A percentile compares a stretch with the other conserved stretches of the same genome.
phyloP scores from a whole-genome alignment of 2,113 vertebrate genomes.

The Cyanoramphus novaezelandiae region DNA sequence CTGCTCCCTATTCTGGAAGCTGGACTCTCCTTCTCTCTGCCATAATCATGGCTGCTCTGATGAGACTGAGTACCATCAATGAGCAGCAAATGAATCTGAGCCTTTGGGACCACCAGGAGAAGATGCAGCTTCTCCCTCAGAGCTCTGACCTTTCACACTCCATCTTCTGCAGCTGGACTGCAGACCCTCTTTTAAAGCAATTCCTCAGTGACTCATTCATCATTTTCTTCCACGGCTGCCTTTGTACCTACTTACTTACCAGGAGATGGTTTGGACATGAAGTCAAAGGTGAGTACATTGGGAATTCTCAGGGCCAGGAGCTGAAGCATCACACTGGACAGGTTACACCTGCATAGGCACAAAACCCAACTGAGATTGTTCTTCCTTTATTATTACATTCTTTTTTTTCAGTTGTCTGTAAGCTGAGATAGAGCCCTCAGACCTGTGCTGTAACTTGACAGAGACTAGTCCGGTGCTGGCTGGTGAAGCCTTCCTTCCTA shows the following conservation, averaged over 20 bases:
- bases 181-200: background rate
- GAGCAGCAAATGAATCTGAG: background rate
- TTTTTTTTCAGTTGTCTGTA: background rate
- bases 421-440: background rate
- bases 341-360: constrained; percentile 85
- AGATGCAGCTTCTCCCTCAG: background rate
- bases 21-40: background rate
- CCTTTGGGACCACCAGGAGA: background rate
- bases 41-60: background rate
- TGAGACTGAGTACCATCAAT: background rate
- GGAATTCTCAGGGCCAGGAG: constrained; percentile 90
- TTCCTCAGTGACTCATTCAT: background rate
- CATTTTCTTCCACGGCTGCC: background rate
- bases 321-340: constrained; percentile 90
- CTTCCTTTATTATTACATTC: background rate
- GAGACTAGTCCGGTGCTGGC: background rate
- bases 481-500: background rate
- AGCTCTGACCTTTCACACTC: background rate
- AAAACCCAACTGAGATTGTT: background rate
- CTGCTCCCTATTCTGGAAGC: background rate
- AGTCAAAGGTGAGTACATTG: constrained; percentile 93
- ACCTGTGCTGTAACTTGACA: background rate
- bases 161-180: background rate
- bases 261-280: constrained; percentile 94
- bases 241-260: constrained; percentile 81